A percentile compares a stretch with the other conserved stretches of the same genome.
Evolutionary conservation across 30 jellyfish, hydroid and myxozoan species (phyloP).

Genomic region (Hydra vulgaris): DNA sequence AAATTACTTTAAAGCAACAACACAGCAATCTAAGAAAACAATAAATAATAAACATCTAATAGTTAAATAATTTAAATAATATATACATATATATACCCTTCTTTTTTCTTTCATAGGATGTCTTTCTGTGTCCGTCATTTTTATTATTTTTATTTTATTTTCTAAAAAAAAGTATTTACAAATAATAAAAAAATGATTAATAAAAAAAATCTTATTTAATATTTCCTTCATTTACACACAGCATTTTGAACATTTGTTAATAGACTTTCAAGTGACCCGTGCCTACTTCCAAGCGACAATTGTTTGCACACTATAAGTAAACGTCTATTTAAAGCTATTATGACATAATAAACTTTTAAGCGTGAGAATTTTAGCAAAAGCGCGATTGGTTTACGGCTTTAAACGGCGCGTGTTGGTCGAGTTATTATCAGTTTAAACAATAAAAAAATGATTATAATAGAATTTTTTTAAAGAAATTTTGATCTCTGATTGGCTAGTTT

Average conservation of each 20-base stretch:
- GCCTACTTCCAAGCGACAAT: conserved; percentile 16
- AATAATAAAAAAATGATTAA: too few species aligned
- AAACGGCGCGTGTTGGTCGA: conserved; percentile 78
- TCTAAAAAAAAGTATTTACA: background rate
- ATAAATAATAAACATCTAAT: too few species aligned
- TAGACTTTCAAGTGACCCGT: background rate
- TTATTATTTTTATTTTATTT: background rate
- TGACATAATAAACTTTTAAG: conserved; percentile 39
- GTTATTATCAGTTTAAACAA: conserved; percentile 43
- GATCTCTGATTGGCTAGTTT: conserved; percentile 57
- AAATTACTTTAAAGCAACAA: conserved; percentile 2
- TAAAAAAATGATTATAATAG: conserved; percentile 17
- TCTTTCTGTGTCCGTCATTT: conserved; percentile 33
- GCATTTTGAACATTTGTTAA: background rate
- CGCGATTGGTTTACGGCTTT: conserved; percentile 44
- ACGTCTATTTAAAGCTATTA: conserved; percentile 14
- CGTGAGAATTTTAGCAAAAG: conserved; percentile 59
- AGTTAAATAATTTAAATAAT: too few species aligned
- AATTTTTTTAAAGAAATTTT: conserved; percentile 62
- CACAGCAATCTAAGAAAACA: too few species aligned
- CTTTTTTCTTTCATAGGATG: conserved; percentile 77
- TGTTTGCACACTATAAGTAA: conserved; percentile 7
- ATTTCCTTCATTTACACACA: background rate
- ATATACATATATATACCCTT: conserved; percentile 28
- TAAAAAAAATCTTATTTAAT: too few species aligned